phyloP scores from a whole-genome alignment of 1,140 invertebrate genomes.

The Drosophila pruinosa region DNA sequence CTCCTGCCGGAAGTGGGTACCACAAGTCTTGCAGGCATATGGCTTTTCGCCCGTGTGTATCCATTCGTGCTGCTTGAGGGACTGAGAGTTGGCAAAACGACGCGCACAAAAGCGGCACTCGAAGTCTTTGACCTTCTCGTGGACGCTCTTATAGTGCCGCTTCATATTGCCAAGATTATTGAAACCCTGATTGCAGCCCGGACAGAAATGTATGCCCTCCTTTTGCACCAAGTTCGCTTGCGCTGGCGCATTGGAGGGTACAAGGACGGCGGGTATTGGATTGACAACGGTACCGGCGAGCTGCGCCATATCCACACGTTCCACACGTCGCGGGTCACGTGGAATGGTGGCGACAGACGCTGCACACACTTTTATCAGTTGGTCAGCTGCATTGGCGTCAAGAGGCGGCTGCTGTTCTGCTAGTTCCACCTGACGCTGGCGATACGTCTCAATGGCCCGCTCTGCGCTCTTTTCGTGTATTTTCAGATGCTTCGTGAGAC shows the following conservation, averaged over 20 bases:
- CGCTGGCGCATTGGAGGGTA: conserved; percentile 32
- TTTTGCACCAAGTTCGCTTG: conserved; percentile 63
- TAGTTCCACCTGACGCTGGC: conserved; percentile 57
- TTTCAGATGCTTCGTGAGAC: conserved; percentile 72
- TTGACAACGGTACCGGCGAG: conserved; percentile 73
- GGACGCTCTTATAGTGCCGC: conserved; percentile 76
- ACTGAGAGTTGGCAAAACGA: conserved; percentile 78
- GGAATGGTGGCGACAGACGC: conserved; percentile 77
- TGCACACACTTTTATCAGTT: conserved; percentile 69
- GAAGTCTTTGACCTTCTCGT: conserved; percentile 79
- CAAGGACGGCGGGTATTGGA: conserved; percentile 59
- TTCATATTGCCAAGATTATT: conserved; percentile 78
- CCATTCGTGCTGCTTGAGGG: conserved; percentile 80
- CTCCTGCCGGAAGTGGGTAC: conserved; percentile 72
- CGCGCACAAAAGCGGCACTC: conserved; percentile 74
- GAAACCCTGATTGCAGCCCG: conserved; percentile 70
- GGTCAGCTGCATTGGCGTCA: conserved; percentile 25
- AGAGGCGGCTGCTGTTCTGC: background rate
- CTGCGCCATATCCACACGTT: conserved; percentile 70
- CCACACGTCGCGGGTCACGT: conserved; percentile 65
- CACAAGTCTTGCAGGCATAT: conserved; percentile 64
- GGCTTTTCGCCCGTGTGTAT: conserved; percentile 83
- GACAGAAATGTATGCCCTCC: conserved; percentile 73
- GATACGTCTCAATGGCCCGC: conserved; percentile 67
- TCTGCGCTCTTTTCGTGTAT: conserved; percentile 78